Percentiles rank a stretch among this genome's conserved stretches.
Evolutionary conservation across 2,113 vertebrate genomes (phyloP).

Genomic region (Symphodus melops): DNA sequence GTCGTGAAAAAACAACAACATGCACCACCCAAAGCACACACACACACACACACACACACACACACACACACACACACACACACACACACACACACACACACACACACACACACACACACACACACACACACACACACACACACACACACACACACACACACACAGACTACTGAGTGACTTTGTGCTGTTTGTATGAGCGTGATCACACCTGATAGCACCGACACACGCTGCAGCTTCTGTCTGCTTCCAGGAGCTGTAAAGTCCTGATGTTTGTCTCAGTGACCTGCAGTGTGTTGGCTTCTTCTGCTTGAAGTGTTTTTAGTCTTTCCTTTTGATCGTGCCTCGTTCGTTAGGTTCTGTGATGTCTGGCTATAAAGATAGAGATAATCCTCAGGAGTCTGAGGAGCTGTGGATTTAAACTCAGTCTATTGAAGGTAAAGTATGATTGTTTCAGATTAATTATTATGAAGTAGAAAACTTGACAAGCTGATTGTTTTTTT

Average conservation of each 20-base stretch:
- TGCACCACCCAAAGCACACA: not conserved
- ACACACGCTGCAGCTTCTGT: conserved; percentile 10
- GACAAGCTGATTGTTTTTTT: no score
- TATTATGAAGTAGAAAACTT: no score
- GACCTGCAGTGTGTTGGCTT: not conserved
- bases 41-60: conserved; percentile 1
- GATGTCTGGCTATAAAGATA: not conserved
- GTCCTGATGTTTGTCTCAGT: not conserved
- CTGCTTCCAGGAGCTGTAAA: conserved; percentile 3
- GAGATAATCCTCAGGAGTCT: no score
- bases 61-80: not conserved
- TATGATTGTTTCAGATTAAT: no score
- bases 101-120: no score
- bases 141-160: not conserved
- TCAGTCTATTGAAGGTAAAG: no score
- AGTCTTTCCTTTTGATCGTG: not conserved
- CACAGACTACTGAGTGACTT: not conserved
- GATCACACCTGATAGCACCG: conserved; percentile 27
- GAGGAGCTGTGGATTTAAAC: no score
- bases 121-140: no score
- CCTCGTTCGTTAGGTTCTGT: not conserved
- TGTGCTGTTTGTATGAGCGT: conserved; percentile 9
- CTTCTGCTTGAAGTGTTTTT: not conserved
- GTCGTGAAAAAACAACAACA: conserved; percentile 41
- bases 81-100: no score